phyloP scores from a whole-genome alignment of 2,888 invertebrate genomes.

The Choristoneura rosaceana region DNA sequence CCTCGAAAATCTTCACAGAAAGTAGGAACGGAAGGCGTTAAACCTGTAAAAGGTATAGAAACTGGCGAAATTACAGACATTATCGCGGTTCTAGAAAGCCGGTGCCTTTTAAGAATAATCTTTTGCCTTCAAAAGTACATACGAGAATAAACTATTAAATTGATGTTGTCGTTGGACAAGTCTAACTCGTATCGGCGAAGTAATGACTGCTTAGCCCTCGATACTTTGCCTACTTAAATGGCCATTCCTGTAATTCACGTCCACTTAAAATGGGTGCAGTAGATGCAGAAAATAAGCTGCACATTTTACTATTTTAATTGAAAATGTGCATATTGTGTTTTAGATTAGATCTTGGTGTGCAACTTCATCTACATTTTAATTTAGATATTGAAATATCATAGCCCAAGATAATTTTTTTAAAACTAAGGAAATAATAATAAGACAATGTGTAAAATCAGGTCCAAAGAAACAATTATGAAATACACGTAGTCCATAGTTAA shows the following conservation, averaged over 20 bases:
- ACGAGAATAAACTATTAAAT: conserved; percentile 32
- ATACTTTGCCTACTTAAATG: conserved; percentile 22
- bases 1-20: neutral
- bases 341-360: neutral
- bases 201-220: conserved; percentile 27
- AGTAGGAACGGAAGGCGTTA: neutral
- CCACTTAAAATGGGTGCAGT: conserved; percentile 10
- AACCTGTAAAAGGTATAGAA: conserved; percentile 22
- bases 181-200: conserved; percentile 33
- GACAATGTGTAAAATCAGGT: too few species aligned
- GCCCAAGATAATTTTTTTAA: neutral
- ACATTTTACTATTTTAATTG: conserved; percentile 15
- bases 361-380: neutral
- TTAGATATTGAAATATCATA: neutral
- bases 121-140: conserved; percentile 12
- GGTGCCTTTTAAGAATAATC: conserved; percentile 23
- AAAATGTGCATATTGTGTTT: conserved; percentile 4
- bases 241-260: conserved; percentile 10
- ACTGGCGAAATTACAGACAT: conserved; percentile 26
- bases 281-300: conserved; percentile 24
- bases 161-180: conserved; percentile 26
- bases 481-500: too few species aligned
- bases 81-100: conserved; percentile 32
- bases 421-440: too few species aligned
- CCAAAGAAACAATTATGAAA: too few species aligned